Conservation (phyloP, 2,113 vertebrate genomes). For the Notarius quadriscutis region DNA sequence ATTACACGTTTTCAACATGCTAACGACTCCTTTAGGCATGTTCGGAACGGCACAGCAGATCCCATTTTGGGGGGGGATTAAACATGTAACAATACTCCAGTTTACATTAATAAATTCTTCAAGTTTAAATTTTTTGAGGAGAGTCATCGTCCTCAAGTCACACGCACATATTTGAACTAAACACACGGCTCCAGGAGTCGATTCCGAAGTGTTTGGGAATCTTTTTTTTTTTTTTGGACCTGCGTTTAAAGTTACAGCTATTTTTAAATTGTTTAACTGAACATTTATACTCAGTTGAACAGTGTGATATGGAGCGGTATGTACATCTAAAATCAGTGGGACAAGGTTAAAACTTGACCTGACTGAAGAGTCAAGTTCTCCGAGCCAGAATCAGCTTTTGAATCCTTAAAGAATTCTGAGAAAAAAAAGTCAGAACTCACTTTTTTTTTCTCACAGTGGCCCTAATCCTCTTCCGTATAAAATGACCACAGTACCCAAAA, state of each 20-base stretch:
- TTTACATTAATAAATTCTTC: slow-evolving; percentile 30
- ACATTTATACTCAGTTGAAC: background rate
- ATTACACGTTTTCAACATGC: background rate
- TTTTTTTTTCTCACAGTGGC: too few relatives aligned
- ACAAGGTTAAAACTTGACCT: too few relatives aligned
- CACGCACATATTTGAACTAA: background rate
- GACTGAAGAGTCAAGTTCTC: too few relatives aligned
- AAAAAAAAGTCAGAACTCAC: too few relatives aligned
- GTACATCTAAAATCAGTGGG: background rate
- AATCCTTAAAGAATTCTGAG: background rate
- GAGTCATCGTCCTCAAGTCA: background rate
- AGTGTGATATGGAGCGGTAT: background rate
- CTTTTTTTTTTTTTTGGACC: background rate
- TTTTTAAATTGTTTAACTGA: background rate
- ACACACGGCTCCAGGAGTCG: background rate
- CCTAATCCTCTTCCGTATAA: too few relatives aligned
- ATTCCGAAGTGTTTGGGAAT: background rate
- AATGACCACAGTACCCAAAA: background rate
- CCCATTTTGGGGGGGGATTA: background rate
- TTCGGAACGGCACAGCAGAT: background rate
- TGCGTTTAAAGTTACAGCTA: background rate
- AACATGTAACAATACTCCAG: slow-evolving; percentile 24
- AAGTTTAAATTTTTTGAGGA: background rate
- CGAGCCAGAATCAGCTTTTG: background rate
- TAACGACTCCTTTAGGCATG: background rate